Evolutionary conservation across 1,140 invertebrate species (phyloP), one percentile per base, ranked within the genome.

Genomic region (Ips typographus): DNA sequence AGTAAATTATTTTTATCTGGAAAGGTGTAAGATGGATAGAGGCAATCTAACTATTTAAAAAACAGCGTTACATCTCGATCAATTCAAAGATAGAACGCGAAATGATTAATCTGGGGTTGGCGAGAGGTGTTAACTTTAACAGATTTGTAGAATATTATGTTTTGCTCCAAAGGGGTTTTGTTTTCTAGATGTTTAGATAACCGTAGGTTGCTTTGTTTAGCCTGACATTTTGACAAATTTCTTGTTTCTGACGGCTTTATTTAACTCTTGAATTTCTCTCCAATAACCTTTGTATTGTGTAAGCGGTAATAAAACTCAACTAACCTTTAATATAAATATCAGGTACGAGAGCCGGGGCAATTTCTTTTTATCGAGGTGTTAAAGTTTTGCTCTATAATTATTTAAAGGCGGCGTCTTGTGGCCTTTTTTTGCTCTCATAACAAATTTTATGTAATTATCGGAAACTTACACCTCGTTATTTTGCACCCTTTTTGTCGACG

Each of bases 51-150:
- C 47, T 63, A 37, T 68, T 68, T 49, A 40, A 36, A 71, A 72
- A 60, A 39, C 44, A 53, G 55, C 22, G 65, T 55, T 42, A 38
- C 22, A 58, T 65, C 51, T 47, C 67, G 68, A 72, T 72, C 40
- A 6, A 6, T n/a, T 52, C 39, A n/a, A n/a, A 72, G 70, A 68
- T 72, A 72, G 65, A 69, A 53, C 40, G 38, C 49, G 61, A 61
- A 58, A 70, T 70, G 68, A 72, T 70, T 63, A 63, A 63, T 63
- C 36, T 47, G 47, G 58, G 64, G 60, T 53, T 40, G 66, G 71
- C 52, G 42, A 58, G 68, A 72, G 71, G 71, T 72, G 71, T 72
- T 72, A 72, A 70, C 56, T 62, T 59, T 72, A 72, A 72, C 71
- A 72, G 71, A 72, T 72, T 66, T 72, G 71, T 70, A 70, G 55